Base-by-base conservation (phyloP, 92 coral and sea anemone genomes). In the Actinernus sp. region DNA sequence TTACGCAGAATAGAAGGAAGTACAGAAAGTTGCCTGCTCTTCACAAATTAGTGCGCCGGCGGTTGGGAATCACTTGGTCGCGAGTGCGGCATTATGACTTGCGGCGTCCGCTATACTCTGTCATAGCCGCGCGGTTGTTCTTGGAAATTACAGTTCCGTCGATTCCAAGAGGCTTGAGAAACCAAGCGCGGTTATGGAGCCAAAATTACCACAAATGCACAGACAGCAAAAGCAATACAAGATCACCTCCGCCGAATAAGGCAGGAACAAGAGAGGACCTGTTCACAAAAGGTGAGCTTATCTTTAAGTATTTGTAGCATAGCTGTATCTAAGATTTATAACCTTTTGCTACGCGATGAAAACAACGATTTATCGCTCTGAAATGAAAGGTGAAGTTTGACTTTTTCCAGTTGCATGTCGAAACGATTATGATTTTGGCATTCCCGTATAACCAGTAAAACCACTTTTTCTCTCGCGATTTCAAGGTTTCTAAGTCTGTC, bases 1-100 rank as follows among this genome's bases (percentile, higher is more conserved):
- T 88, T 4, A 87, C 99, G 53, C 99, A 91, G 64, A 88, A 88
- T 76, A 77, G 84, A 31, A 79, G 81, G 38, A 91, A 81, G 61
- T 73, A 90, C 74, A 88, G 77, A 45, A 76, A 79, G 46, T 66
- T 95, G 71, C 91, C 81, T 36, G 69, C 61, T 19, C 62, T 95
- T 30, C 99, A 87, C 18, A 95, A 88, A 53, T 79, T 61, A 29
- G 95, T 95, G 17, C 97, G 99, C 7, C 97, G 93, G 29, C 84
- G 85, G 24, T 83, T 87, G 61, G 99, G 99, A 8, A 86, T 95
- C 22, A 91, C 92, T 25, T 95, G 99, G 99, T 83, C 97, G 36
- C 83, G 86, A 61, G 77, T 95, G 41, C 66, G 86, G 14, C 89
- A 91, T 61, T 72, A 63, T 40, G 95, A 95, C 79, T 61, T 95